Evolutionary conservation across 2,888 invertebrate species (phyloP), one percentile per base, ranked within the genome.

Genomic region (Melanophora roralis): DNA sequence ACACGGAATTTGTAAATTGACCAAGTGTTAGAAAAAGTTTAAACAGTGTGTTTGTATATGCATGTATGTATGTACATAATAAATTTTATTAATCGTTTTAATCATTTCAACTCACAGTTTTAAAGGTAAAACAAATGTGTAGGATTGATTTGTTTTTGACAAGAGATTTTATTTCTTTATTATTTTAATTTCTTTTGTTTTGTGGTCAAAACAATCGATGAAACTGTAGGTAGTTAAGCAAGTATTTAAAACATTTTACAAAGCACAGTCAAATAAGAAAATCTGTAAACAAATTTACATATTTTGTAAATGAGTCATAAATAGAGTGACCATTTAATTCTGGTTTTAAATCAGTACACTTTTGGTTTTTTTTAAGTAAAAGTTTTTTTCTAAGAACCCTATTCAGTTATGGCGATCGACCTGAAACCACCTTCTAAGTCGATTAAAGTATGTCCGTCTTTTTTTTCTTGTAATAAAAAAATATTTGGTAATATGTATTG

Each of bases 1-100:
- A n/a, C n/a, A n/a, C n/a, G 47, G 47, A 77, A 71, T 47, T 49
- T 74, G 71, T 57, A 67, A 74, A 74, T 36, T 51, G 34, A 69
- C 43, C 69, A 75, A 55, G 45, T 19, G 32, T 60, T 67, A 32
- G 53, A 49, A 65, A 57, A 53, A 64, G 68, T 49, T 62, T 60
- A 51, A 69, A 60, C 43, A 21, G 65, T 27, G n/a, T 55, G 55
- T 34, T 62, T 32, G 38, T 27, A 6, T 6, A 27, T 6, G 6
- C 27, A 27, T 5, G 6, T 6, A 27, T 27, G 55, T 47, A 59
- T n/a, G 36, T 23, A 67, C 45, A 71, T 36, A 49, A 19, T 27
- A 27, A 27, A 27, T 5, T 27, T 65, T 74, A 1, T 16, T 47
- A 59, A 36, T 23, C 21, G 19, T 47, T 74, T 72, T 21, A 34